Percentiles rank a stretch among this genome's conserved stretches.
phyloP scores from a whole-genome alignment of 2,888 invertebrate species.

The Ophion ellenae region DNA sequence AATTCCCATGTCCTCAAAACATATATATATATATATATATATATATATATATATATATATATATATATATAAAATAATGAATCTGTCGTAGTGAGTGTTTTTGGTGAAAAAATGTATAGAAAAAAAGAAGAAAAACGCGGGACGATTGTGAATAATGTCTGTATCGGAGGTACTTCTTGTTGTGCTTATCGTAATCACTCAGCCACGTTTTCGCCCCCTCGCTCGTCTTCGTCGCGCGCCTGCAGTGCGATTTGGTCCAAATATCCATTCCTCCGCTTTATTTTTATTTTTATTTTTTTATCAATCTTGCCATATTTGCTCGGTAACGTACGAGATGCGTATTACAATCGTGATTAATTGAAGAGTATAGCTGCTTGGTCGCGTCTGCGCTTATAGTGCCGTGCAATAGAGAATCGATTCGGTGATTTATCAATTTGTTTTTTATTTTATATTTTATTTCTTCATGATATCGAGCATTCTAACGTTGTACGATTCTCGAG shows the following conservation, averaged over 20 bases:
- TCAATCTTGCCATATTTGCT: neutral
- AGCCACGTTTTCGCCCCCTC: constrained; percentile 76
- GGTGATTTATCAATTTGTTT: too few relatives aligned
- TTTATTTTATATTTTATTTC: too few relatives aligned
- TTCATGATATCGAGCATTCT: too few relatives aligned
- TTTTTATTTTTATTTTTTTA: neutral
- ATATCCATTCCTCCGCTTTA: neutral
- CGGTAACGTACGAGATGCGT: neutral
- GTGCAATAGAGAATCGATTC: too few relatives aligned
- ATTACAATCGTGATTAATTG: neutral
- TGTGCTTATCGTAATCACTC: constrained; percentile 63
- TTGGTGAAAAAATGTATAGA: constrained; percentile 27
- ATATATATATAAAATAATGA: constrained; percentile 10
- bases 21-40: too few relatives aligned
- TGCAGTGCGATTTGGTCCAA: neutral
- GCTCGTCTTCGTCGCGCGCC: constrained; percentile 69
- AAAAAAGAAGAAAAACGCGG: constrained; percentile 40
- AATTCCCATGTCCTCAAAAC: constrained; percentile 16
- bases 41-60: too few relatives aligned
- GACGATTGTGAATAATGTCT: constrained; percentile 21
- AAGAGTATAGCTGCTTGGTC: too few relatives aligned
- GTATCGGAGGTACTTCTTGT: constrained; percentile 50
- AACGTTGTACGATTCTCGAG: too few relatives aligned
- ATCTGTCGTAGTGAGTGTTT: constrained; percentile 49
- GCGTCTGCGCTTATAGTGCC: too few relatives aligned